These are phyloP conservation scores for Lamellibrachia columna DNA, from an alignment of 2,888 invertebrate species.

Conservation along the genomic window DNA sequence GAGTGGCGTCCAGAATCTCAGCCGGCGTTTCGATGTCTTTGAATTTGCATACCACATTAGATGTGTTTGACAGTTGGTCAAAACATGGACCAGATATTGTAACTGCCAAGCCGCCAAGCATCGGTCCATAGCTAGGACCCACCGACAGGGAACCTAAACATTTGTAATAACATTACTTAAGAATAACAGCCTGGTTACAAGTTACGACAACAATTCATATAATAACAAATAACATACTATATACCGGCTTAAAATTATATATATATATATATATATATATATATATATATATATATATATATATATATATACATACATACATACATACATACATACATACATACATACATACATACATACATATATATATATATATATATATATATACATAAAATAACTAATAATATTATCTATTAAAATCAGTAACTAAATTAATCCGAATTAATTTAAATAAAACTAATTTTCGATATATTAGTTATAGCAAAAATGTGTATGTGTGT, in stretches of 20 bases:
- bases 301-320: background rate
- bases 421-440: too few relatives aligned
- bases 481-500: background rate
- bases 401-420: too few relatives aligned
- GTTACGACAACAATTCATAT: background rate
- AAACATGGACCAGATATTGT: background rate
- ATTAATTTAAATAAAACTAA: too few relatives aligned
- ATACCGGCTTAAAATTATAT: background rate
- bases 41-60: background rate
- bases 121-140: background rate
- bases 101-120: constrained; percentile 1
- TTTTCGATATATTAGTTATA: background rate
- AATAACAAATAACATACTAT: background rate
- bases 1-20: background rate
- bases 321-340: background rate
- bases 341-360: too few relatives aligned
- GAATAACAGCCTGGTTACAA: background rate
- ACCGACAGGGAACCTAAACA: background rate
- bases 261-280: too few relatives aligned
- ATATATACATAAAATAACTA: too few relatives aligned
- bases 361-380: too few relatives aligned
- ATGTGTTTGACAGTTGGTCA: background rate
- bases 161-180: background rate
- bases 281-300: background rate
- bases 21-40: background rate